A percentile compares a stretch with the other conserved stretches of the same genome.
Conservation (phyloP, 2,113 vertebrate genomes). For the Sprattus sprattus region DNA sequence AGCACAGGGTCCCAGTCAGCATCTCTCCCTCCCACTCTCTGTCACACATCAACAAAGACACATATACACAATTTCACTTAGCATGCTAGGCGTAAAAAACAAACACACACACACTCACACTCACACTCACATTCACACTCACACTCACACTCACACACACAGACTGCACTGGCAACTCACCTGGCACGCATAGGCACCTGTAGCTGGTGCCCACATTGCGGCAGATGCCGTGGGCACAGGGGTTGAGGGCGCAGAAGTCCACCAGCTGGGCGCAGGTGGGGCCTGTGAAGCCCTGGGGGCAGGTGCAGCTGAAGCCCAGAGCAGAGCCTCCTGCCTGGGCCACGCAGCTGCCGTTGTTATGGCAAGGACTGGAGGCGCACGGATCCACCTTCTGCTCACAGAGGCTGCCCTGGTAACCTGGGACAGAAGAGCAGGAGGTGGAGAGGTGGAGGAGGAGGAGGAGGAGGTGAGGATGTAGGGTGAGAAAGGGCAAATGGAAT, state of each 20-base stretch:
- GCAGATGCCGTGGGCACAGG: slow-evolving; percentile 92
- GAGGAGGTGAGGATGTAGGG: too few relatives aligned
- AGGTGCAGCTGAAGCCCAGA: slow-evolving; percentile 82
- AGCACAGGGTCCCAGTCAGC: too few relatives aligned
- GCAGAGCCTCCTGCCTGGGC: slow-evolving; percentile 63
- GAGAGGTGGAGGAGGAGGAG: background rate
- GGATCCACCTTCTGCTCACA: slow-evolving; percentile 91
- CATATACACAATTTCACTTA: too few relatives aligned
- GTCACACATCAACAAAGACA: too few relatives aligned
- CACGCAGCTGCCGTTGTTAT: slow-evolving; percentile 91
- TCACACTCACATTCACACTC: background rate
- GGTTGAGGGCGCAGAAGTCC: slow-evolving; percentile 95
- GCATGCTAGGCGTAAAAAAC: background rate
- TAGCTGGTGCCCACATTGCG: slow-evolving; percentile 94
- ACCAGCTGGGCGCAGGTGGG: slow-evolving; percentile 85
- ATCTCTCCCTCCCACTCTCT: too few relatives aligned
- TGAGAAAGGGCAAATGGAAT: too few relatives aligned
- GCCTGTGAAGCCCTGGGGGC: slow-evolving; percentile 89
- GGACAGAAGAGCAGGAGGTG: background rate
- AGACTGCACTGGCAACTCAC: slow-evolving; percentile 60
- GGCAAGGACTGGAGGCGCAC: slow-evolving; percentile 84
- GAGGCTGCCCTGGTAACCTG: slow-evolving; percentile 82
- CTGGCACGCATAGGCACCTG: slow-evolving; percentile 93
- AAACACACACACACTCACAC: slow-evolving; percentile 1
- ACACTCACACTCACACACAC: background rate